These are phyloP conservation scores for Epirrita christyi DNA, from an alignment of 2,888 invertebrate species.

Conservation along the genomic window DNA sequence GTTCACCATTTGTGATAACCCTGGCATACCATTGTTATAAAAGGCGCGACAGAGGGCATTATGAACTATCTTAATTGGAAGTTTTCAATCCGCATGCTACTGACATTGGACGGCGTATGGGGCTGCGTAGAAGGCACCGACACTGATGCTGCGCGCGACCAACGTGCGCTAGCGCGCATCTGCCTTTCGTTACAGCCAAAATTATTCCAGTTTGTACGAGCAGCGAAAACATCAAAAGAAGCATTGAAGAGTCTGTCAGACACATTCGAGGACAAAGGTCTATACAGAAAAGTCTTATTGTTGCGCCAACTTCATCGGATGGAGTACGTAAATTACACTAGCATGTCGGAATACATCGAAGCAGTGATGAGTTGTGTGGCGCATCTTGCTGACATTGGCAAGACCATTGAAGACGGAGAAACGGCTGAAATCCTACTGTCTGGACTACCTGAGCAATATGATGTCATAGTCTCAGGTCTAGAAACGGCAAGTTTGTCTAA, in stretches of 20 bases:
- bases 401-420: constrained; percentile 3
- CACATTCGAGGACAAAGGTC: constrained; percentile 13
- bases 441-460: constrained; percentile 13
- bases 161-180: constrained; percentile 14
- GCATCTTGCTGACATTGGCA: constrained; percentile 11
- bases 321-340: neutral
- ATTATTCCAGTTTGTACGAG: neutral
- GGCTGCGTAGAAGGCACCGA: constrained; percentile 4
- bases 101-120: constrained; percentile 7
- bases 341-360: constrained; percentile 12
- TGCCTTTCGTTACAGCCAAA: neutral
- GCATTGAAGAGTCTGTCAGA: constrained; percentile 3
- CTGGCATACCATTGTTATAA: too few relatives aligned
- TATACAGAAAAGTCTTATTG: constrained; percentile 2
- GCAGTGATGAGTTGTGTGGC: constrained; percentile 5
- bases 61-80: too few relatives aligned
- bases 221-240: constrained; percentile 2
- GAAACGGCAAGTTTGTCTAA: neutral
- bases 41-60: too few relatives aligned
- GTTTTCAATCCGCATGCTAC: neutral
- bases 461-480: too few relatives aligned
- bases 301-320: neutral
- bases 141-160: neutral
- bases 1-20: too few relatives aligned
- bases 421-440: constrained; percentile 15